Conservation (phyloP, 1,140 invertebrate species). For the Hyposmocoma kahamanoa region DNA sequence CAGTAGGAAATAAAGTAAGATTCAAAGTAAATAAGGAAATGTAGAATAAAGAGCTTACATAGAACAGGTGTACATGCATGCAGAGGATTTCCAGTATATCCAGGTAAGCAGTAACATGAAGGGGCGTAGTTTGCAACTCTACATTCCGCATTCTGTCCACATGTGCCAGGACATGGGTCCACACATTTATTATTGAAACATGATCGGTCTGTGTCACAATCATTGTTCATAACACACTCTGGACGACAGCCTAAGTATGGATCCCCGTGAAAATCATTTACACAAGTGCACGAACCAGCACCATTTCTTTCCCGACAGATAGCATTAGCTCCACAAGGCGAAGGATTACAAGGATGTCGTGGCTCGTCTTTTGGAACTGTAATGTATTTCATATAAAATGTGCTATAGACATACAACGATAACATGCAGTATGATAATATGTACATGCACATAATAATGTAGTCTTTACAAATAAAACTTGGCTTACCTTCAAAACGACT, state of each 20-base stretch:
- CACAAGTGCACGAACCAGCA: constrained; percentile 85
- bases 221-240: constrained; percentile 87
- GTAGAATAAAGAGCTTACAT: constrained; percentile 75
- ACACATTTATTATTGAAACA: constrained; percentile 89
- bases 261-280: constrained; percentile 87
- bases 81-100: constrained; percentile 85
- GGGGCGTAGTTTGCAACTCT: constrained; percentile 88
- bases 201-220: constrained; percentile 82
- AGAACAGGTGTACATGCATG: constrained; percentile 79
- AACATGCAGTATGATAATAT: constrained; percentile 20
- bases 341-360: constrained; percentile 84
- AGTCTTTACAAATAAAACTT: constrained; percentile 4
- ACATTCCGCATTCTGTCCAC: constrained; percentile 88
- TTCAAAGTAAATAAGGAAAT: constrained; percentile 43
- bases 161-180: constrained; percentile 85
- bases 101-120: constrained; percentile 83
- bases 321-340: constrained; percentile 87
- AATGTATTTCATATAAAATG: constrained; percentile 37
- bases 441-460: constrained; percentile 21
- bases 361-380: constrained; percentile 65
- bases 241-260: constrained; percentile 86
- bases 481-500: constrained; percentile 78
- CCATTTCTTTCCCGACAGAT: constrained; percentile 85
- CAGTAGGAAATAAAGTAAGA: constrained; percentile 34
- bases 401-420: constrained; percentile 22